A percentile compares a stretch with the other conserved stretches of the same genome.
These are phyloP conservation scores for Galerucella calmariensis DNA, from an alignment of 2,888 invertebrate genomes.

Conservation along the genomic window DNA sequence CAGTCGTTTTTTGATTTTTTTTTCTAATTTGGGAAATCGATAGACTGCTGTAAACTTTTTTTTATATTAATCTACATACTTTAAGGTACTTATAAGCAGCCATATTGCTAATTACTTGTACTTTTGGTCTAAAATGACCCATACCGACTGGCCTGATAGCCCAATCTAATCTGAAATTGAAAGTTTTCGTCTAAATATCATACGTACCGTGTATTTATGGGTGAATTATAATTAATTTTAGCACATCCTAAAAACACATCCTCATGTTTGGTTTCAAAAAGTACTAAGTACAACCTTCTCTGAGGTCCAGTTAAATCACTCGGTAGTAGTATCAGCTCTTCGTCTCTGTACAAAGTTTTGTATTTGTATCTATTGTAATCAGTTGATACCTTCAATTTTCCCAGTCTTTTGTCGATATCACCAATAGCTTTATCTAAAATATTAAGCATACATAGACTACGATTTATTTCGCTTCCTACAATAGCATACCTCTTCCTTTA, in stretches of 20 bases:
- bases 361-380: conserved; percentile 69
- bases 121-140: no score
- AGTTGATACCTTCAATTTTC: conserved; percentile 78
- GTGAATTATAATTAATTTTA: conserved; percentile 76
- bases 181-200: background rate
- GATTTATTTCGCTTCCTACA: no score
- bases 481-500: conserved; percentile 64
- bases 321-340: conserved; percentile 76
- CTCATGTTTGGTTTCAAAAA: conserved; percentile 80
- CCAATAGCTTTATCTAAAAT: conserved; percentile 75
- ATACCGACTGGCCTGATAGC: no score
- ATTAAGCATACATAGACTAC: background rate
- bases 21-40: no score
- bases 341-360: conserved; percentile 75
- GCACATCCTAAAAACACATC: conserved; percentile 87
- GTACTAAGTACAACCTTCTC: conserved; percentile 81
- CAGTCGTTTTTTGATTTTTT: no score
- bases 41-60: no score
- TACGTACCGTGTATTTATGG: conserved; percentile 76
- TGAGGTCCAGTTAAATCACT: conserved; percentile 80
- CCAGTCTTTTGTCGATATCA: conserved; percentile 81
- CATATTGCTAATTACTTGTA: no score
- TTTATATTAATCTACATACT: no score
- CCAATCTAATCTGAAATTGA: no score
- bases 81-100: no score